Evolutionary conservation across 2,888 invertebrate genomes (phyloP).

Genomic region (Heliconius sara): DNA sequence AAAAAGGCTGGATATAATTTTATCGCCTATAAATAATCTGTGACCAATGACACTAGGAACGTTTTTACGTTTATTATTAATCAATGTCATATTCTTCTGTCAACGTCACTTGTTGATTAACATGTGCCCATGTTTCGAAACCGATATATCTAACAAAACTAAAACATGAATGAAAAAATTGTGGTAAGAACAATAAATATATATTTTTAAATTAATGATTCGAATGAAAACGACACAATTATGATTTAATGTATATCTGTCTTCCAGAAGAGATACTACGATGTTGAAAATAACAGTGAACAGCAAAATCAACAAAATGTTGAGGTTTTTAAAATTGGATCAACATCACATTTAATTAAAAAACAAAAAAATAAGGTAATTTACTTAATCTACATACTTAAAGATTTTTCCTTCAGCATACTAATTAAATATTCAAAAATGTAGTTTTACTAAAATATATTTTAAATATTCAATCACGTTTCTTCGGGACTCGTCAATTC

Average conservation of each 20-base stretch:
- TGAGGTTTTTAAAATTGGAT: constrained; percentile 70
- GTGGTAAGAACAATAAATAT: constrained; percentile 46
- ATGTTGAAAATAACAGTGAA: constrained; percentile 51
- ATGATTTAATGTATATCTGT: background rate
- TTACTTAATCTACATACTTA: background rate
- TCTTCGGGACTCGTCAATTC: background rate
- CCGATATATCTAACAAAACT: background rate
- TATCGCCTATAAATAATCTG: background rate
- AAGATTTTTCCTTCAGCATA: background rate
- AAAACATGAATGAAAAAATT: constrained; percentile 52
- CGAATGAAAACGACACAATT: background rate
- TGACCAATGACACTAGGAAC: background rate
- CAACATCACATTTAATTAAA: constrained; percentile 61
- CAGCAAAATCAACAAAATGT: constrained; percentile 53
- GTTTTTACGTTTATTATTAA: background rate
- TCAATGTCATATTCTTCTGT: constrained; percentile 6
- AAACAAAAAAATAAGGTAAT: constrained; percentile 62
- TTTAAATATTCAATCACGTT: too few species aligned
- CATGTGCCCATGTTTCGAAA: constrained; percentile 2
- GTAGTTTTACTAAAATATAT: background rate
- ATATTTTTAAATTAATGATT: background rate
- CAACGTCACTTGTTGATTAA: constrained; percentile 21
- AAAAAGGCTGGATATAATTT: background rate
- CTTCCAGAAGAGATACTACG: constrained; percentile 58
- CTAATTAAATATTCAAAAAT: background rate